Evolutionary conservation across 37 sponge, comb jelly and placozoan genomes (phyloP).

Genomic region (Amphimedon queenslandica): DNA sequence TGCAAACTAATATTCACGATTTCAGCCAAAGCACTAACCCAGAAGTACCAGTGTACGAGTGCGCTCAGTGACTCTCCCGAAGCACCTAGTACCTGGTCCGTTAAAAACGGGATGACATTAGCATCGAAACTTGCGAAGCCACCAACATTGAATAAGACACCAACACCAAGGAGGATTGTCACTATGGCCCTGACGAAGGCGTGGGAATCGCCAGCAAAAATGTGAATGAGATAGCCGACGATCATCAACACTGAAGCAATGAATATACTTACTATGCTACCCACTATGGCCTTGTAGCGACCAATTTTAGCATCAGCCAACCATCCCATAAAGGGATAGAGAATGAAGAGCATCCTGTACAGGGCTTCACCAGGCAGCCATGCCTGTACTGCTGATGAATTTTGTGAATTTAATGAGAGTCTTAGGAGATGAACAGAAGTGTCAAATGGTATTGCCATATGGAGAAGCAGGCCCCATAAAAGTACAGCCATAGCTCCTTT

Average conservation of each 20-base stretch:
- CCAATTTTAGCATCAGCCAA: not conserved
- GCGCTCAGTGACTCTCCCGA: not conserved
- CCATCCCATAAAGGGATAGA: not conserved
- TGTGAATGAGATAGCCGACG: not conserved
- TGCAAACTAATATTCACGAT: not conserved
- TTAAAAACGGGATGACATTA: not conserved
- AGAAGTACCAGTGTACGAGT: not conserved
- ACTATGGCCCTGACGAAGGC: not conserved
- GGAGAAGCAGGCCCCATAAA: no score
- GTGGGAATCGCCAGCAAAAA: not conserved
- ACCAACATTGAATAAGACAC: not conserved
- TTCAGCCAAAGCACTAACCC: not conserved
- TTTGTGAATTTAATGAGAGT: no score
- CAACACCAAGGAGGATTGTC: not conserved
- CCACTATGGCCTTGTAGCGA: not conserved
- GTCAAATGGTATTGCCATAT: no score
- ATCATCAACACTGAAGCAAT: not conserved
- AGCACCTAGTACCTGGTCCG: not conserved
- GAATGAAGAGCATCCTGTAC: not conserved
- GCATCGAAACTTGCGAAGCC: not conserved
- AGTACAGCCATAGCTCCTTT: no score
- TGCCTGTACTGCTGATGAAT: no score
- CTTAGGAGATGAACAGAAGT: no score
- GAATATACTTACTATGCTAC: not conserved
- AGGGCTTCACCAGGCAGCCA: no score